Evolutionary conservation across 92 coral and sea anemone species (phyloP).

Genomic region (Zoanthus sociatus): DNA sequence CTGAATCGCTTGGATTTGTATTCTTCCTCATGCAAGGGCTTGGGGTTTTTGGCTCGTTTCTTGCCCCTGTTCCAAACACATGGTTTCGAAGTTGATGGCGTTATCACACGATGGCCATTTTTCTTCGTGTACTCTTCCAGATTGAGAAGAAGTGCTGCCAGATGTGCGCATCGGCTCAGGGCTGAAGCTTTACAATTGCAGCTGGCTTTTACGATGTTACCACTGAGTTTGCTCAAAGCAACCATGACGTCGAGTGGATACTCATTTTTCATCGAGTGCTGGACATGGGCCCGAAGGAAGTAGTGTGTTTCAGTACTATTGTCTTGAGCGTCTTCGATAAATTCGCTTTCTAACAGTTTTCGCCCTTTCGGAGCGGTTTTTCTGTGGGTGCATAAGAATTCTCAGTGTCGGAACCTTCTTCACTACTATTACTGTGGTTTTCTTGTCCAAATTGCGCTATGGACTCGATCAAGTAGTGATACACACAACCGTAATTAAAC

Average conservation of each 20-base stretch:
- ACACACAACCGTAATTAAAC: constrained; percentile 50
- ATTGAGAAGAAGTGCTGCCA: constrained; percentile 21
- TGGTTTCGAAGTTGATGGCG: constrained; percentile 26
- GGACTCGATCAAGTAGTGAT: constrained; percentile 39
- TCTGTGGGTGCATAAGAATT: constrained; percentile 16
- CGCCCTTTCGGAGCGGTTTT: constrained; percentile 30
- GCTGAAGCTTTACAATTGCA: constrained; percentile 42
- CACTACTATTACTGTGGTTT: neutral
- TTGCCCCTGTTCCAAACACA: constrained; percentile 35
- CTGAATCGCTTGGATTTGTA: constrained; percentile 13
- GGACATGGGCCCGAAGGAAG: constrained; percentile 48
- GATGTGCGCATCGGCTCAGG: constrained; percentile 28
- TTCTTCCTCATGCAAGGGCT: constrained; percentile 22
- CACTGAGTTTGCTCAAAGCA: constrained; percentile 44
- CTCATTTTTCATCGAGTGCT: constrained; percentile 45
- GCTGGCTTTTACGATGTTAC: constrained; percentile 44
- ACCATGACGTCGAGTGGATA: constrained; percentile 48
- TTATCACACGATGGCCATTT: constrained; percentile 24
- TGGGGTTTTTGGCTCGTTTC: constrained; percentile 33
- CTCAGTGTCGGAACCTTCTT: constrained; percentile 7
- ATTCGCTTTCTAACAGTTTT: constrained; percentile 21
- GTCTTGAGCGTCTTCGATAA: constrained; percentile 48
- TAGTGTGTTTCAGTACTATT: constrained; percentile 28
- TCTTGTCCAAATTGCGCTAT: neutral
- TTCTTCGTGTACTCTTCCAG: constrained; percentile 17